phyloP scores from a whole-genome alignment of 1,140 invertebrate species.

The Scaptomyza pallida region DNA sequence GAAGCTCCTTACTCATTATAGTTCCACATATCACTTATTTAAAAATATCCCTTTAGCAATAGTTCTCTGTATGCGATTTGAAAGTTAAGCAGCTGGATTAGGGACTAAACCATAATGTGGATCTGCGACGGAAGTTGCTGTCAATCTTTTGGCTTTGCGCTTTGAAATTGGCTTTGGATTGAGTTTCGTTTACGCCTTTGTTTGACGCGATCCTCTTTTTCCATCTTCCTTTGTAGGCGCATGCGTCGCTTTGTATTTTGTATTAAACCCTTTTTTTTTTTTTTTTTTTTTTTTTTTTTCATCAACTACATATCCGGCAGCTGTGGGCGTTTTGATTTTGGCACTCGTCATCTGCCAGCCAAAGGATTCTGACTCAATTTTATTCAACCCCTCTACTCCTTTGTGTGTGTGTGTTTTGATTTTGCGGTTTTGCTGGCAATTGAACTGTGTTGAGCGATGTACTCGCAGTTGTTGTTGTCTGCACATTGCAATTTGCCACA shows the following conservation, averaged over 20 bases:
- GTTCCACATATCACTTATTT: too few species aligned
- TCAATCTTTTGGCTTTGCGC: conserved; percentile 59
- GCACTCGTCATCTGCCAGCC: conserved; percentile 45
- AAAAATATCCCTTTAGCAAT: too few species aligned
- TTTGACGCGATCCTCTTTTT: conserved; percentile 41
- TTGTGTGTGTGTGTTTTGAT: conserved; percentile 35
- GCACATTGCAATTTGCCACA: conserved; percentile 67
- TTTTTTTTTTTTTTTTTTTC: neutral
- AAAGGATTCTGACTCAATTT: conserved; percentile 8
- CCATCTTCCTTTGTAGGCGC: conserved; percentile 32
- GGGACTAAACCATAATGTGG: neutral
- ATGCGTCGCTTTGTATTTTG: conserved; percentile 33
- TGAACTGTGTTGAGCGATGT: conserved; percentile 49
- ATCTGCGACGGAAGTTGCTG: conserved; percentile 55
- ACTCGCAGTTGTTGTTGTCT: conserved; percentile 34
- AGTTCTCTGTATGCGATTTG: too few species aligned
- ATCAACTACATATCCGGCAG: conserved; percentile 66
- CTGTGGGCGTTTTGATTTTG: conserved; percentile 75
- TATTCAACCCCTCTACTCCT: neutral
- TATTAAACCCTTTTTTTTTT: conserved; percentile 32
- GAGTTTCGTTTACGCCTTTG: conserved; percentile 45
- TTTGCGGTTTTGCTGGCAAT: conserved; percentile 41
- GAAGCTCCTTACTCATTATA: too few species aligned
- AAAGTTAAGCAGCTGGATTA: neutral
- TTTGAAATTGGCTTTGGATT: conserved; percentile 21